These are phyloP conservation scores for Cephalopholis sonnerati DNA, from an alignment of 2,113 vertebrate genomes.

Conservation along the genomic window DNA sequence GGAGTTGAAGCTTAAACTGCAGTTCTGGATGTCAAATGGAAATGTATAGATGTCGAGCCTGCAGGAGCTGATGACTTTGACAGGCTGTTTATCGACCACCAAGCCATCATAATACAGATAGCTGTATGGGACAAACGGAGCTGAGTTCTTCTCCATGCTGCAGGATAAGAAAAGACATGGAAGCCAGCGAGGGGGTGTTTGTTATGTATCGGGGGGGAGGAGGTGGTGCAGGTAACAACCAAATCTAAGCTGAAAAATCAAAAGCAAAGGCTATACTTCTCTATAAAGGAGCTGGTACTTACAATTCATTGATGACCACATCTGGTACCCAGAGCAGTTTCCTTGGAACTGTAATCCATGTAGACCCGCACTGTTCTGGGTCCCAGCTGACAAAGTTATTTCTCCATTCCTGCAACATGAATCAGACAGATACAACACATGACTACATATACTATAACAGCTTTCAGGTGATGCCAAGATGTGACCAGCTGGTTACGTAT, in stretches of 20 bases:
- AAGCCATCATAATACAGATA: slow-evolving; percentile 30
- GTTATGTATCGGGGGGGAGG: too few species aligned
- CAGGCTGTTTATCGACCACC: slow-evolving; percentile 18
- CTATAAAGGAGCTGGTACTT: slow-evolving; percentile 9
- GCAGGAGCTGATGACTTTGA: slow-evolving; percentile 72
- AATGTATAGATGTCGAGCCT: slow-evolving; percentile 67
- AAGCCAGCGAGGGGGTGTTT: neutral
- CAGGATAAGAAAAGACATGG: neutral
- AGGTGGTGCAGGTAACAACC: too few species aligned
- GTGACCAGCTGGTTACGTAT: neutral
- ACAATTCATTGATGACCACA: slow-evolving; percentile 74
- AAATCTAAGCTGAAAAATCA: too few species aligned
- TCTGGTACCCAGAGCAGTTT: slow-evolving; percentile 68
- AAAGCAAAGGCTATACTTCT: neutral
- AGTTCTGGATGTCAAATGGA: slow-evolving; percentile 74
- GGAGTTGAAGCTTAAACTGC: slow-evolving; percentile 64
- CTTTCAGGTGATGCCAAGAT: neutral
- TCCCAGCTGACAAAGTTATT: slow-evolving; percentile 68
- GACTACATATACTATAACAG: neutral
- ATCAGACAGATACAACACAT: neutral
- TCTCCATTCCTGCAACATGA: slow-evolving; percentile 44
- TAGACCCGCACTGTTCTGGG: slow-evolving; percentile 45
- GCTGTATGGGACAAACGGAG: slow-evolving; percentile 47
- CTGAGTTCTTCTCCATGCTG: slow-evolving; percentile 68
- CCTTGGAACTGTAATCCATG: slow-evolving; percentile 38